These are phyloP conservation scores for Hermetia illucens DNA, from an alignment of 1,140 invertebrate genomes.

Conservation along the genomic window DNA sequence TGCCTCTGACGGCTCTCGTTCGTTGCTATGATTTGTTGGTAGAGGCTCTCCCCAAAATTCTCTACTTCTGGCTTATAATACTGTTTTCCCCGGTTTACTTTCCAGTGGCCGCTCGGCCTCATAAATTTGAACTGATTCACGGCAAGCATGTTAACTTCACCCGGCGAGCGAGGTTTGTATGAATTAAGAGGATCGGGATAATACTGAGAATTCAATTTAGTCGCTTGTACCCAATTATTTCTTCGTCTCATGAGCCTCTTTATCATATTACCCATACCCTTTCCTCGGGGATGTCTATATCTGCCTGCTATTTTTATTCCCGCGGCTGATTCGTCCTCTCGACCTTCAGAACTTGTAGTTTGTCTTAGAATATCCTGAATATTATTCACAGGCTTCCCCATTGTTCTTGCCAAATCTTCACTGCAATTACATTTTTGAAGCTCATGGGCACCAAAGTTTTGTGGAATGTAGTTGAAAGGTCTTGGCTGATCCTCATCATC, in stretches of 20 bases:
- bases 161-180: not conserved
- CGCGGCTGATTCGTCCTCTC: not conserved
- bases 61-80: too few relatives aligned
- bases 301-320: not conserved
- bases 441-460: not conserved
- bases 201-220: not conserved
- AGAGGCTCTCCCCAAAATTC: too few relatives aligned
- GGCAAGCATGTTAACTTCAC: not conserved
- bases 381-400: conserved; percentile 2
- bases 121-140: not conserved
- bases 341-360: too few relatives aligned
- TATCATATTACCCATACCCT: too few relatives aligned
- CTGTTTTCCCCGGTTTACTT: too few relatives aligned
- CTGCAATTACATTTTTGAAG: not conserved
- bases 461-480: conserved; percentile 1
- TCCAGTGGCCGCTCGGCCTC: too few relatives aligned
- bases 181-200: not conserved
- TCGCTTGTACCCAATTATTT: not conserved
- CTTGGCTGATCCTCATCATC: not conserved
- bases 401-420: not conserved
- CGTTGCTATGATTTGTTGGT: conserved; percentile 2
- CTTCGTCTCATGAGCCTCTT: not conserved
- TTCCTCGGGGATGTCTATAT: not conserved
- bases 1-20: not conserved
- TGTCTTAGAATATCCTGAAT: conserved; percentile 6